Percentiles rank a stretch among this genome's conserved stretches.
Conservation (phyloP, 2,888 invertebrate genomes). For the Thera obeliscata region DNA sequence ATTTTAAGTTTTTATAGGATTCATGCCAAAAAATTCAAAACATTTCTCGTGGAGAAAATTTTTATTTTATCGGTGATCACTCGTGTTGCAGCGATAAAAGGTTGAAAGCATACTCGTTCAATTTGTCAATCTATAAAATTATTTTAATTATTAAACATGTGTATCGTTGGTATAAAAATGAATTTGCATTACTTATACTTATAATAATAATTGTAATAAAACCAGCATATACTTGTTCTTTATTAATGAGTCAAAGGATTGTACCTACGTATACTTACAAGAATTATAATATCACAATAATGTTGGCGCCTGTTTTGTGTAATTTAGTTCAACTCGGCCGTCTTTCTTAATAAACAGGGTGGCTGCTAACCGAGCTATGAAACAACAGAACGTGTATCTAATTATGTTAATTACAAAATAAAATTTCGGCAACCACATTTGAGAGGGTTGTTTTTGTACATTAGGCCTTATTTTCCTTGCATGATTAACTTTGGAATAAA, state of each 20-base stretch:
- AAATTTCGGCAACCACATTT: conserved; percentile 75
- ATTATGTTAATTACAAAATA: conserved; percentile 82
- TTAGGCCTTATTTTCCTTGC: background rate
- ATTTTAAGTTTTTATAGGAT: conserved; percentile 13
- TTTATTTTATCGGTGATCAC: too few relatives aligned
- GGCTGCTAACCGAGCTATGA: conserved; percentile 60
- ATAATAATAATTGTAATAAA: too few relatives aligned
- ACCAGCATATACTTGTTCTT: background rate
- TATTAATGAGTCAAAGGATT: conserved; percentile 3
- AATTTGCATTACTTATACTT: too few relatives aligned
- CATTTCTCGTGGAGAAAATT: background rate
- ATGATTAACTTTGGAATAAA: too few relatives aligned
- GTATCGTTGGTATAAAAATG: too few relatives aligned
- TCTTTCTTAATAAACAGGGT: conserved; percentile 51
- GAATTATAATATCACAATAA: conserved; percentile 34
- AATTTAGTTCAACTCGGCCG: conserved; percentile 55
- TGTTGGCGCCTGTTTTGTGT: conserved; percentile 64
- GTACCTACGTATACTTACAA: conserved; percentile 12
- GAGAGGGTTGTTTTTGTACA: conserved; percentile 55
- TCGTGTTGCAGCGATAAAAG: too few relatives aligned
- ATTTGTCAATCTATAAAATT: too few relatives aligned
- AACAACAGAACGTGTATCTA: conserved; percentile 64
- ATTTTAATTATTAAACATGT: too few relatives aligned
- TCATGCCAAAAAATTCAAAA: conserved; percentile 1
- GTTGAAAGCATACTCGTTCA: too few relatives aligned